Evolutionary conservation across 2,888 invertebrate genomes (phyloP).

Genomic region (Drosophila subquinaria): DNA sequence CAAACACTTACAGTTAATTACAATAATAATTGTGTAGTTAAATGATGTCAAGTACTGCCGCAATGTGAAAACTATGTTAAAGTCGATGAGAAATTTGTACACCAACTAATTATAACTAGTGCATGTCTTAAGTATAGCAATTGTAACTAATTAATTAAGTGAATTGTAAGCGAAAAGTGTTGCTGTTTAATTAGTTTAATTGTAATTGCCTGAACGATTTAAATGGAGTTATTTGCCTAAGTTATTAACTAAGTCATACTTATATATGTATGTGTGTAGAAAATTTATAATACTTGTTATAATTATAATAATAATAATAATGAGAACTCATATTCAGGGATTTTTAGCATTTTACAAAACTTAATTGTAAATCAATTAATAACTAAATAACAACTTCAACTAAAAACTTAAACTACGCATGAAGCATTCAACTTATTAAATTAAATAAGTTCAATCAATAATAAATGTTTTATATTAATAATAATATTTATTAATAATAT

Average conservation of each 20-base stretch:
- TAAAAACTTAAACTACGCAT: constrained; percentile 37
- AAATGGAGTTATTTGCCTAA: constrained; percentile 47
- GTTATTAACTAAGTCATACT: constrained; percentile 55
- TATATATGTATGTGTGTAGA: constrained; percentile 42
- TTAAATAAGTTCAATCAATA: constrained; percentile 32
- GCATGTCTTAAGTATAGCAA: constrained; percentile 44
- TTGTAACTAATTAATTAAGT: constrained; percentile 56
- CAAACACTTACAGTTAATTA: constrained; percentile 54
- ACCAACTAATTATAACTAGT: constrained; percentile 55
- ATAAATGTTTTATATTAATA: constrained; percentile 71
- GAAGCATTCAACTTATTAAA: constrained; percentile 53
- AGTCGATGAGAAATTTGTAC: constrained; percentile 49
- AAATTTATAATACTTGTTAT: constrained; percentile 36
- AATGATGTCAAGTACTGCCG: constrained; percentile 73
- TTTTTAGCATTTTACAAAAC: constrained; percentile 84
- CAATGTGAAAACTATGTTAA: constrained; percentile 50
- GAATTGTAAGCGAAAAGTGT: constrained; percentile 52
- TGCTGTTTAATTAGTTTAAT: constrained; percentile 57
- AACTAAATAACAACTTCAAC: constrained; percentile 16
- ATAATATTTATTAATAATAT: constrained; percentile 28
- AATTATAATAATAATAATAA: constrained; percentile 51
- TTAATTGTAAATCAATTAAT: constrained; percentile 50
- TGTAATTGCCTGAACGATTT: constrained; percentile 39
- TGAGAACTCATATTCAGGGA: constrained; percentile 85
- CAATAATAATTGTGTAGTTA: constrained; percentile 52